Percentiles rank a stretch among this genome's conserved stretches.
These are phyloP conservation scores for Chelidonichthys spinosus DNA, from an alignment of 2,797 vertebrate species.

Conservation along the genomic window DNA sequence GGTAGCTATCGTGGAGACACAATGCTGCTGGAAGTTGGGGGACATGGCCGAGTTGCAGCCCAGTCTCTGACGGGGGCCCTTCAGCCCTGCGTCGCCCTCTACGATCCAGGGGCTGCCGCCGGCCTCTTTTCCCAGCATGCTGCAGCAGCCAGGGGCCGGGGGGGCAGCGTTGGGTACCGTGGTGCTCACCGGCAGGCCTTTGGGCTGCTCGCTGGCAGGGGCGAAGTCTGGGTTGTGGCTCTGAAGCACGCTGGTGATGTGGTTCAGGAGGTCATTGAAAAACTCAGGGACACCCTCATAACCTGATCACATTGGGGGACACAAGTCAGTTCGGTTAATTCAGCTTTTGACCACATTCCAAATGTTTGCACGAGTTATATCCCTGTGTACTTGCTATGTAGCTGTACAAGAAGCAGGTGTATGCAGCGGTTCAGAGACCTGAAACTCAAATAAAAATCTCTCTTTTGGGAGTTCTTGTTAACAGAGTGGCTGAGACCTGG, in stretches of 20 bases:
- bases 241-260: conserved; percentile 92
- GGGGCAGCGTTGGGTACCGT: conserved; percentile 73
- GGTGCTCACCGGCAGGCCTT: conserved; percentile 67
- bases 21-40: conserved; percentile 99
- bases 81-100: conserved; percentile 87
- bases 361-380: neutral
- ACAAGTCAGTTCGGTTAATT: neutral
- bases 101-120: conserved; percentile 88
- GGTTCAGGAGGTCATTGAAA: conserved; percentile 95
- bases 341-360: neutral
- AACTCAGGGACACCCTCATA: conserved; percentile 97
- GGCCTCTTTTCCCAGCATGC: conserved; percentile 88
- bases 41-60: conserved; percentile 93
- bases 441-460: too few species aligned
- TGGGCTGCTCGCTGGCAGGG: conserved; percentile 65
- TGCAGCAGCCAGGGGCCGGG: conserved; percentile 82
- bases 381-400: neutral
- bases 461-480: neutral
- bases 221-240: conserved; percentile 83
- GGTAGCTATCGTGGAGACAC: conserved; percentile 94
- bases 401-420: too few species aligned
- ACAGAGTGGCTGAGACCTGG: neutral
- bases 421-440: too few species aligned
- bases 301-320: conserved; percentile 78
- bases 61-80: conserved; percentile 94